phyloP scores from a whole-genome alignment of 1,140 invertebrate species.

The Lineus longissimus region DNA sequence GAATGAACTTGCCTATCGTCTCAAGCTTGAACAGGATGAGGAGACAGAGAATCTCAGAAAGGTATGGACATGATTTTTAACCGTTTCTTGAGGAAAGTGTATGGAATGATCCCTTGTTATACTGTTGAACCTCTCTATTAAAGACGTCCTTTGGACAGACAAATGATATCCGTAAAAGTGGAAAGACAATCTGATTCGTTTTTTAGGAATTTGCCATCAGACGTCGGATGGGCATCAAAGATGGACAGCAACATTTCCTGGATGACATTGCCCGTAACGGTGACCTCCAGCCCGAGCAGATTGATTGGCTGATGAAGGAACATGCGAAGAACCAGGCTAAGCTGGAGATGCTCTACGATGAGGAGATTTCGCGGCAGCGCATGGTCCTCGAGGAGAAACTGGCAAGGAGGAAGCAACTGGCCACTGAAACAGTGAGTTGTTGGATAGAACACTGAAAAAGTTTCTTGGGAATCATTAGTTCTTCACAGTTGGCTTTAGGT shows the following conservation, averaged over 20 bases:
- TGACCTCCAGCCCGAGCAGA: constrained; percentile 34
- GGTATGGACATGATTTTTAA: constrained; percentile 30
- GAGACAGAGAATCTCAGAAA: constrained; percentile 48
- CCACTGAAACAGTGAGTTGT: constrained; percentile 37
- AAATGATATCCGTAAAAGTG: too few species aligned
- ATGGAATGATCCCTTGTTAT: too few species aligned
- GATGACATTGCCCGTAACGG: constrained; percentile 29
- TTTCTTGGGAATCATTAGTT: neutral
- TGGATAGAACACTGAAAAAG: neutral
- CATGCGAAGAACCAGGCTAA: constrained; percentile 40
- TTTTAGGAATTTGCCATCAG: constrained; percentile 45
- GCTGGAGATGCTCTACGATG: constrained; percentile 43
- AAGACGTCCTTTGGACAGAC: too few species aligned
- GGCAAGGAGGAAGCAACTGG: constrained; percentile 36
- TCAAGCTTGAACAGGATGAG: constrained; percentile 50
- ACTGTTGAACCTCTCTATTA: too few species aligned
- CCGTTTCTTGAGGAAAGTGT: too few species aligned
- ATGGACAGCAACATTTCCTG: constrained; percentile 34
- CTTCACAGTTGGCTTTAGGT: neutral
- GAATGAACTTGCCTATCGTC: constrained; percentile 40
- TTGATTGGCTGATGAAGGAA: constrained; percentile 47
- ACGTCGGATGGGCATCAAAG: constrained; percentile 41
- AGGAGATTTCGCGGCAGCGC: constrained; percentile 46
- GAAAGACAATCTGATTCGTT: constrained; percentile 1
- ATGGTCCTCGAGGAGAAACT: constrained; percentile 49